A percentile compares a stretch with the other conserved stretches of the same genome.
phyloP scores from a whole-genome alignment of 2,888 invertebrate species.

The Oxyteleia sp. region DNA sequence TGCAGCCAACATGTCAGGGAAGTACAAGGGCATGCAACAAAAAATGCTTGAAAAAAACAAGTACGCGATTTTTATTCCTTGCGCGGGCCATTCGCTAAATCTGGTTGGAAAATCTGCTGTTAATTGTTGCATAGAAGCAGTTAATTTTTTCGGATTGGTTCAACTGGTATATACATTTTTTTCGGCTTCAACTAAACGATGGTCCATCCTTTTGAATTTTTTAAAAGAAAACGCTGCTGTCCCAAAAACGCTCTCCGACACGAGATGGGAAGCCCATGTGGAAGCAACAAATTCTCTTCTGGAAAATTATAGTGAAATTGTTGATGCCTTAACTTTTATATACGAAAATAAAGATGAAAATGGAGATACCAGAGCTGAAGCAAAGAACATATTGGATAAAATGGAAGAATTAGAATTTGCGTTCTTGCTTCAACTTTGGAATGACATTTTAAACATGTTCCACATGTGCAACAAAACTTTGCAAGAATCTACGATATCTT shows the following conservation, averaged over 20 bases:
- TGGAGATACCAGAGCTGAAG: constrained; percentile 23
- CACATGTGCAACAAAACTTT: constrained; percentile 7
- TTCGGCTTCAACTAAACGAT: constrained; percentile 68
- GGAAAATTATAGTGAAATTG: constrained; percentile 11
- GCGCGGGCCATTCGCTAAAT: constrained; percentile 58
- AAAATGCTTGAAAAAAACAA: constrained; percentile 78
- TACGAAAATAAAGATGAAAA: background rate
- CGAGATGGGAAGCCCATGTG: constrained; percentile 33
- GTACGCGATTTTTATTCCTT: constrained; percentile 65
- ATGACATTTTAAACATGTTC: constrained; percentile 28
- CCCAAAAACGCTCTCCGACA: constrained; percentile 19
- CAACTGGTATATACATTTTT: constrained; percentile 62
- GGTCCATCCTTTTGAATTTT: constrained; percentile 49
- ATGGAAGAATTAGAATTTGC: constrained; percentile 32
- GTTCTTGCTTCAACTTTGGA: constrained; percentile 34
- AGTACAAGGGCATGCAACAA: constrained; percentile 80
- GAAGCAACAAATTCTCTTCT: constrained; percentile 15
- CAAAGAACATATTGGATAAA: constrained; percentile 1
- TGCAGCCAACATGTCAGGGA: constrained; percentile 83
- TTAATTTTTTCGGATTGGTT: constrained; percentile 76
- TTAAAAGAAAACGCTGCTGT: background rate
- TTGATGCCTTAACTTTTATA: background rate
- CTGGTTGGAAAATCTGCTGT: constrained; percentile 41
- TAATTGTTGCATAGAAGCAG: constrained; percentile 75
- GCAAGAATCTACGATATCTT: constrained; percentile 16